Evolutionary conservation across 2,113 vertebrate genomes (phyloP).

Genomic region (Pomatorhinus ruficollis): DNA sequence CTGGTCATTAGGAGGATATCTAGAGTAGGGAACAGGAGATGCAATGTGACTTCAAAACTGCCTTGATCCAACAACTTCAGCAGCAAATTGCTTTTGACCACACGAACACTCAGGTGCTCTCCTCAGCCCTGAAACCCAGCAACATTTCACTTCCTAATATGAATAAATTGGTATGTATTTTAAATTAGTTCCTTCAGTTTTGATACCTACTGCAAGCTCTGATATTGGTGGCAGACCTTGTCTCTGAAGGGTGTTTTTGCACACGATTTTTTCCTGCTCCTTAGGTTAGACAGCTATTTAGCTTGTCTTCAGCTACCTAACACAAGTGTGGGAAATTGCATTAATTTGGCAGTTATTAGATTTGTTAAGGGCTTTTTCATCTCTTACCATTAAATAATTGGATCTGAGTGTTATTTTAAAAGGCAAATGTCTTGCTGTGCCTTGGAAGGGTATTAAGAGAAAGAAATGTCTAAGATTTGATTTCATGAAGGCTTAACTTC

Average conservation of each 20-base stretch:
- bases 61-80: neutral
- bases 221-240: neutral
- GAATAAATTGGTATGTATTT: neutral
- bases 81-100: neutral
- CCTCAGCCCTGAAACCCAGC: neutral
- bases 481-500: neutral
- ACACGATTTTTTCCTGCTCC: neutral
- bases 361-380: slow-evolving; percentile 28
- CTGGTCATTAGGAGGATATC: neutral
- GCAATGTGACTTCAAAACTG: neutral
- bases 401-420: slow-evolving; percentile 20
- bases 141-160: neutral
- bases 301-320: neutral
- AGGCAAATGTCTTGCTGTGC: slow-evolving; percentile 13
- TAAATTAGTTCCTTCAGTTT: neutral
- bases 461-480: neutral
- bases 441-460: neutral
- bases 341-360: slow-evolving; percentile 54
- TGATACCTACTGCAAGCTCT: neutral
- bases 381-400: slow-evolving; percentile 9
- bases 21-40: neutral
- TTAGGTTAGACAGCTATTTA: neutral
- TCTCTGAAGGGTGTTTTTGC: neutral
- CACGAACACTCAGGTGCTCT: neutral
- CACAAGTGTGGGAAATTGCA: neutral